Percentiles rank a stretch among this genome's conserved stretches.
These are phyloP conservation scores for Linepithema humile DNA, from an alignment of 1,140 invertebrate species.

Conservation along the genomic window DNA sequence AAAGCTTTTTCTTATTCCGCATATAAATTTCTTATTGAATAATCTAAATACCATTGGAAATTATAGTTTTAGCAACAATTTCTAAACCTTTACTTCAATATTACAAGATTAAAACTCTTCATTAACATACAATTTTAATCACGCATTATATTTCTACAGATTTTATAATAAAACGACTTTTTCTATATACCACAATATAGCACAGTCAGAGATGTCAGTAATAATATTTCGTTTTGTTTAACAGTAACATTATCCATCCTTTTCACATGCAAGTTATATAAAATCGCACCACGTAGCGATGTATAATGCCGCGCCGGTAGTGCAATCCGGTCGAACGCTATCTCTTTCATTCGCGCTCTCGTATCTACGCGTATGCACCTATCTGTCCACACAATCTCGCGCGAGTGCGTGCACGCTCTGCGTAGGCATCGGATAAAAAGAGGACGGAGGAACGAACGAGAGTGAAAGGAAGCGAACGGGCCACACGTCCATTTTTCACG, in stretches of 20 bases:
- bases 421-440: slow-evolving; percentile 25
- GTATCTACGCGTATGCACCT: slow-evolving; percentile 32
- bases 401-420: slow-evolving; percentile 18
- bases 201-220: background rate
- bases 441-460: slow-evolving; percentile 23
- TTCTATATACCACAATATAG: background rate
- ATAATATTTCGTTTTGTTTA: slow-evolving; percentile 18
- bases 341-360: slow-evolving; percentile 43
- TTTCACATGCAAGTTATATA: slow-evolving; percentile 36
- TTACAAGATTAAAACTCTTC: background rate
- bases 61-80: background rate
- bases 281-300: background rate
- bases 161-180: background rate
- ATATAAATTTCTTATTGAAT: background rate
- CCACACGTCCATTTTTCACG: slow-evolving; percentile 79
- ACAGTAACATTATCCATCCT: slow-evolving; percentile 25
- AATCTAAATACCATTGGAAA: background rate
- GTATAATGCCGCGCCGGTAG: background rate
- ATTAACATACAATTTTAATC: background rate
- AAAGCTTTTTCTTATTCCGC: background rate
- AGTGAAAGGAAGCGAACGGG: slow-evolving; percentile 35
- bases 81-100: background rate
- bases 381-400: slow-evolving; percentile 42
- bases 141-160: background rate
- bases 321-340: slow-evolving; percentile 15